Conservation (phyloP, 2,797 vertebrate species). For the Corythornis leucogaster region DNA sequence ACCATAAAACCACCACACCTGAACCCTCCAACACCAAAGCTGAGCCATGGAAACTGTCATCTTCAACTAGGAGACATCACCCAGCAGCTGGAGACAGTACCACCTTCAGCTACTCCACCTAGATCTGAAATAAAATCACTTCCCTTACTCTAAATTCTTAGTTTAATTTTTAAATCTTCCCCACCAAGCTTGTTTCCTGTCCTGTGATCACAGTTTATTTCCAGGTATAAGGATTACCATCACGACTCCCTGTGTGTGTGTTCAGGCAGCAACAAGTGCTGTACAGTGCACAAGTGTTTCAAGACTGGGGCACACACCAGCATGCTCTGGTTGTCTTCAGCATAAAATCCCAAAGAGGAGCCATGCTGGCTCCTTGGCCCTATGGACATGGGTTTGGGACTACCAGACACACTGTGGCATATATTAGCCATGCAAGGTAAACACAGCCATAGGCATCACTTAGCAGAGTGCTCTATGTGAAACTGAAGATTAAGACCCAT, state of each 20-base stretch:
- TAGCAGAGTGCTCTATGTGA: neutral
- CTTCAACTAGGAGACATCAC: neutral
- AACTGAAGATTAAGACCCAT: neutral
- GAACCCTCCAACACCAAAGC: neutral
- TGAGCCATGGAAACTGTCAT: neutral
- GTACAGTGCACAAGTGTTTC: fast-evolving
- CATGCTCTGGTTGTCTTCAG: fast-evolving
- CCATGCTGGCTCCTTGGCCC: neutral
- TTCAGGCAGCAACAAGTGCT: neutral
- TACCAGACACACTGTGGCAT: neutral
- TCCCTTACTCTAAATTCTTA: neutral
- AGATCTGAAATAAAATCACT: fast-evolving
- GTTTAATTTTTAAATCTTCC: neutral
- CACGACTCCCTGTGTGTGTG: fast-evolving
- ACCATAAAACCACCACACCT: neutral
- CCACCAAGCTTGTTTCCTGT: neutral
- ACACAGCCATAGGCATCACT: neutral
- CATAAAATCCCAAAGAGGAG: neutral
- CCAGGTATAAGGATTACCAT: neutral
- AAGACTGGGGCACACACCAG: neutral
- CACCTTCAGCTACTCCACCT: neutral
- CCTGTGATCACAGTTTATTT: neutral
- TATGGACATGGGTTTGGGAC: neutral
- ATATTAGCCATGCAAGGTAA: neutral
- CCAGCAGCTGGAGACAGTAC: neutral